phyloP scores from a whole-genome alignment of 2,797 vertebrate species.

The Aphelocoma californica region DNA sequence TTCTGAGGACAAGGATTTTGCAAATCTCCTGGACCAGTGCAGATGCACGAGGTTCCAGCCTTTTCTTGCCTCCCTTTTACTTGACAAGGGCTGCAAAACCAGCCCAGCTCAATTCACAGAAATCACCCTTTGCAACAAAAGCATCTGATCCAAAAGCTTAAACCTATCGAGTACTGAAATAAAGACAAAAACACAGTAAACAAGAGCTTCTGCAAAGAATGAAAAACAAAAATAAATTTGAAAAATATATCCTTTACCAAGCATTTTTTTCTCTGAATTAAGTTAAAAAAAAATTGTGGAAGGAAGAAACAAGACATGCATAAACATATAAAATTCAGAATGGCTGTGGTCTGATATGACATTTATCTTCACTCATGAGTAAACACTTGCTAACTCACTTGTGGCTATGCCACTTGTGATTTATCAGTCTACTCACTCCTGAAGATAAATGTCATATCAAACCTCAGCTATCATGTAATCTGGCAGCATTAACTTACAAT shows the following conservation, averaged over 20 bases:
- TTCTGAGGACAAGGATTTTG: neutral
- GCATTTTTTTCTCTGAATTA: neutral
- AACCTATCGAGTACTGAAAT: neutral
- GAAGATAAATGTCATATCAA: constrained; percentile 75
- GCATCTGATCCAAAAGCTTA: neutral
- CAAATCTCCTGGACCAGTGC: neutral
- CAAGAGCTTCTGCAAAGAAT: neutral
- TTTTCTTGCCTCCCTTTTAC: neutral
- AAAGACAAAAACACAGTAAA: neutral
- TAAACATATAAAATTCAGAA: constrained; percentile 21
- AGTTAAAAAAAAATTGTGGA: neutral
- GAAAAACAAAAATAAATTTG: neutral
- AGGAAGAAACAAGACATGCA: neutral
- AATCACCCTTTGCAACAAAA: neutral
- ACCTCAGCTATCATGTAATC: constrained; percentile 64
- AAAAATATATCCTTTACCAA: neutral
- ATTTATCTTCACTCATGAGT: constrained; percentile 73
- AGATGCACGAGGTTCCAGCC: neutral
- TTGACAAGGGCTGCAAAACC: neutral
- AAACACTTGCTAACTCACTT: constrained; percentile 71
- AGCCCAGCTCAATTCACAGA: neutral
- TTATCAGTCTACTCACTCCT: constrained; percentile 69
- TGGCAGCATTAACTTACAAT: constrained; percentile 64
- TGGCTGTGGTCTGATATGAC: constrained; percentile 54
- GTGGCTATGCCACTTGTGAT: constrained; percentile 73